Evolutionary conservation across 1,140 invertebrate genomes (phyloP).

Genomic region (Cotesia chilonis): DNA sequence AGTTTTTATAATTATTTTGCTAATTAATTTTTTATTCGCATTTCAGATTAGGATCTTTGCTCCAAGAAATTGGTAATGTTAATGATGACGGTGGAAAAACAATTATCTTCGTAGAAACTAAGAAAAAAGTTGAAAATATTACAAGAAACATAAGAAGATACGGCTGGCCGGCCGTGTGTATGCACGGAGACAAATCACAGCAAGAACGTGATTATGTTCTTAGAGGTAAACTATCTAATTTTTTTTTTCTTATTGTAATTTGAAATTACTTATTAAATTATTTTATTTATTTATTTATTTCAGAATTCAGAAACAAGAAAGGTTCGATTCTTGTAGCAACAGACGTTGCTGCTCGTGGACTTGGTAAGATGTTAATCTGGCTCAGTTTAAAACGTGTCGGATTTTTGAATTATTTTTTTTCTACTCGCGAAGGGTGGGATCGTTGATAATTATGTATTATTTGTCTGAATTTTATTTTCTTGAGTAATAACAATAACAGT

Average conservation of each 20-base stretch:
- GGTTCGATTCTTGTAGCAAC: constrained; percentile 95
- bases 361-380: constrained; percentile 78
- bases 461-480: no score
- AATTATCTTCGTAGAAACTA: constrained; percentile 97
- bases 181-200: constrained; percentile 98
- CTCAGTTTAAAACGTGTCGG: background rate
- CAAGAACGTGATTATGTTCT: constrained; percentile 96
- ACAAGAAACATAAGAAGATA: constrained; percentile 88
- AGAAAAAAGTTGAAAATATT: constrained; percentile 94
- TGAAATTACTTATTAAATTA: background rate
- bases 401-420: constrained; percentile 9
- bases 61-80: constrained; percentile 88
- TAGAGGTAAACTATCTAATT: constrained; percentile 67
- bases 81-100: constrained; percentile 90
- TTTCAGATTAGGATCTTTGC: constrained; percentile 79
- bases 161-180: constrained; percentile 91
- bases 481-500: constrained; percentile 3
- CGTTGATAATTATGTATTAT: background rate
- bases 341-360: constrained; percentile 96
- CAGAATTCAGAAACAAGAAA: constrained; percentile 92
- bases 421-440: constrained; percentile 2
- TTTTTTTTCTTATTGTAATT: background rate
- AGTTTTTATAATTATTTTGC: constrained; percentile 11
- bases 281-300: constrained; percentile 30
- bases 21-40: constrained; percentile 43